Evolutionary conservation across 2,888 invertebrate genomes (phyloP), one percentile per base, ranked within the genome.

Genomic region (Sturmia bella): DNA sequence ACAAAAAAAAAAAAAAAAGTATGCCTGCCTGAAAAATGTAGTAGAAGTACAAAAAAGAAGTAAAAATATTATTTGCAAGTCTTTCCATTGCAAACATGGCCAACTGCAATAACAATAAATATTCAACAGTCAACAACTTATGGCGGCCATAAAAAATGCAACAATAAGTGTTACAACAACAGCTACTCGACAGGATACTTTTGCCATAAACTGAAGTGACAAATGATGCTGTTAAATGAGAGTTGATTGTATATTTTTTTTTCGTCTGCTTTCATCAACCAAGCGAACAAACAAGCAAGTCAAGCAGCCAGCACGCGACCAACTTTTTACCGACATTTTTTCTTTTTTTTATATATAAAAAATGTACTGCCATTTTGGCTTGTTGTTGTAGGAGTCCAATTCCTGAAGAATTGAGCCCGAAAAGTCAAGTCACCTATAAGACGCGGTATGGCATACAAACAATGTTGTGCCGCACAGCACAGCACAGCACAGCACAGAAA

Each of bases 141-240:
- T 82, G 83, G 81, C 69, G 75, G 79, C 81, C 66, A 83, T 70
- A 83, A 82, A 75, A 81, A 81, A 79, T 81, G 79, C 82, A 70
- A 77, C 74, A 83, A 84, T 79, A 83, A 77, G 75, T 78, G 78
- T 78, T 78, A 82, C 82, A 78, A 78, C 82, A 82, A 75, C 82
- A 82, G 82, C 82, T 78, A 82, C 82, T 82, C 82, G 82, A 82
- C 82, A 82, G 82, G 82, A 78, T 78, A 77, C 80, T 85, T 83
- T 86, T 74, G 69, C 80, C 64, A 87, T 87, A 88, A 88, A 88
- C 86, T 88, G 87, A 87, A 87, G 88, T 89, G 90, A 90, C 89
- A 90, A 89, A 89, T 89, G 89, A 90, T 89, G 89, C 88, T 88
- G 88, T 89, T 89, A 89, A 89, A 89, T 89, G 89, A 88, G 88